These are phyloP conservation scores for Pseudochirops cupreus DNA, from an alignment of 2,797 vertebrate species.

Conservation along the genomic window DNA sequence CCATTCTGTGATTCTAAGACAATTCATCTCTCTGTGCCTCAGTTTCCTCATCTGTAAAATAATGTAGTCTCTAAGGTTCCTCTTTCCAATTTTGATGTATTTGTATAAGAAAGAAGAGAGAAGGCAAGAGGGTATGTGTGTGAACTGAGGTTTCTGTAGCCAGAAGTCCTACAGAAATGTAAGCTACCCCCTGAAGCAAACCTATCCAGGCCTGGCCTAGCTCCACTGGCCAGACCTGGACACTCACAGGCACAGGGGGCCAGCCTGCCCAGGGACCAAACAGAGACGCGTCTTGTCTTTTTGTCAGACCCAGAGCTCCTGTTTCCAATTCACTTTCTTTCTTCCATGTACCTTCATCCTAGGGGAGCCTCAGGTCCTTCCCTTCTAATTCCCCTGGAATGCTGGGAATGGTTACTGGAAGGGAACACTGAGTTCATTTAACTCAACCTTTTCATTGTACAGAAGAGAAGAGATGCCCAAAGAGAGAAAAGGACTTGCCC, in stretches of 20 bases:
- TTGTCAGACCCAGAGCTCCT: not conserved
- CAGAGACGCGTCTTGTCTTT: not conserved
- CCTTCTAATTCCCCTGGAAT: not conserved
- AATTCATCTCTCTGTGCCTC: not conserved
- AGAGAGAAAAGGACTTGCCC: not conserved
- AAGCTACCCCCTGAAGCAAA: not conserved
- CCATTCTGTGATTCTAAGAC: not conserved
- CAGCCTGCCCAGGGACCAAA: rapidly evolving
- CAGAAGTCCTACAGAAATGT: not conserved
- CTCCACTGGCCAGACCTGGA: not conserved
- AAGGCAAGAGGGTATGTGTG: not conserved
- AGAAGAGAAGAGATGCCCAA: not conserved
- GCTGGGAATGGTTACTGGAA: not conserved
- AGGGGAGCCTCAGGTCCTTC: not conserved
- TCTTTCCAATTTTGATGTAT: not conserved
- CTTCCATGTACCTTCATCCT: not conserved
- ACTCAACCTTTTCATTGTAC: not conserved
- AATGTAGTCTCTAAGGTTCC: not conserved
- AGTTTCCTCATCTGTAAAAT: not conserved
- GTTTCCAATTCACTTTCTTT: not conserved
- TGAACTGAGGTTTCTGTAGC: not conserved
- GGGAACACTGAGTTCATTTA: not conserved
- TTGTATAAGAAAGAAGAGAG: not conserved
- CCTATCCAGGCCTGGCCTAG: not conserved
- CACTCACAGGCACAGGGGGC: not conserved